Evolutionary conservation across 1,140 invertebrate genomes (phyloP), one percentile per base, ranked within the genome.

Genomic region (Sipha flava): DNA sequence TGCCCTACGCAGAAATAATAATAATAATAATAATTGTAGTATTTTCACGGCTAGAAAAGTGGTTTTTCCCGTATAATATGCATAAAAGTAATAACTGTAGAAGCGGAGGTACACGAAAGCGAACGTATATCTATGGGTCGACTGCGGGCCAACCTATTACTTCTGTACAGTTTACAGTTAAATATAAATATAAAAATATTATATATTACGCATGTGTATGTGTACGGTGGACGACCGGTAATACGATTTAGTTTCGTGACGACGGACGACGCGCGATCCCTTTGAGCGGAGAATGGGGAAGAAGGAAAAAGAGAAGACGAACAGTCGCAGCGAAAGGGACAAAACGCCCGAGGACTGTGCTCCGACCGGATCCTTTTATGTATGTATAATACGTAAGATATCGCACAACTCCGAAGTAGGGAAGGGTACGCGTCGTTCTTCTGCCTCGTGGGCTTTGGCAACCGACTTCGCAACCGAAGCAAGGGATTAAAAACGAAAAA

Each of bases 211-310:
- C 16, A 43, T 45, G 23, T 9, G n/a, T 66, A 66, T 14, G 21
- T 66, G 5, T 23, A 43, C 45, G 23, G 21, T n/a, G n/a, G n/a
- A n/a, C 23, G 14, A 37, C 18, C 31, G 47, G 31, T 77, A 77
- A 77, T 57, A 77, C 34, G 49, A 77, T 77, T 77, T 77, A 77
- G n/a, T n/a, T 18, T 54, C 6, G 14, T 14, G 52, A 77, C 31
- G 49, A 77, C 52, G 31, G 31, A 52, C 52, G n/a, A 77, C 52
- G 31, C 72, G 7, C 12, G 4, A 18, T 18, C 21, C 47, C 70
- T 77, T 77, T 77, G 72, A 77, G 26, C 10, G 37, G 37, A 40
- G n/a, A 62, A 62, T 12, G 62, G 3, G 14, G 40, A 40, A 64
- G 37, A 66, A 52, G 18, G 16, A 64, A 21, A 66, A 52, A 10